phyloP scores from a whole-genome alignment of 2,113 vertebrate species.

The Gavia stellata region DNA sequence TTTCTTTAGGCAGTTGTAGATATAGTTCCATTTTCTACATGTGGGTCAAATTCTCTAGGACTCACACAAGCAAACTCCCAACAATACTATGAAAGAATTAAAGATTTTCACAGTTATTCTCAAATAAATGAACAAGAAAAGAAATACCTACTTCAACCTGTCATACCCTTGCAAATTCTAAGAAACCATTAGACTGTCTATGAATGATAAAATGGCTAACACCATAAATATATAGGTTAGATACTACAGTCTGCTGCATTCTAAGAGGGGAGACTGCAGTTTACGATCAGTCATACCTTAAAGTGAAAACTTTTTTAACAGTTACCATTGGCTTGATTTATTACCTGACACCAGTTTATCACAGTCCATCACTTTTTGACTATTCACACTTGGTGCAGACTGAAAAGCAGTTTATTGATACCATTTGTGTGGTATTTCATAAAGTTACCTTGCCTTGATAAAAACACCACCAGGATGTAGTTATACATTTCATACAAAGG shows the following conservation, averaged over 20 bases:
- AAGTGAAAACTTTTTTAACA: neutral
- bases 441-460: neutral
- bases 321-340: neutral
- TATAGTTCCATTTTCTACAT: neutral
- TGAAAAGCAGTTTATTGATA: neutral
- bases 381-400: neutral
- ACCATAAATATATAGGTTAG: neutral
- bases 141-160: neutral
- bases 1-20: neutral
- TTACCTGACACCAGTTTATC: neutral
- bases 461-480: neutral
- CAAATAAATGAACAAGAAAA: neutral
- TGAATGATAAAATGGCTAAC: neutral
- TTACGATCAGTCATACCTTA: neutral
- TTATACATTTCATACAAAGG: neutral
- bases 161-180: neutral
- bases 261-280: neutral
- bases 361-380: neutral
- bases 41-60: neutral
- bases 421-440: neutral
- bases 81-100: neutral
- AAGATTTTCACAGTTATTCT: neutral
- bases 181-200: neutral
- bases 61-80: neutral
- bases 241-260: neutral